Evolutionary conservation across 2,888 invertebrate species (phyloP).

Genomic region (Tipula lateralis): DNA sequence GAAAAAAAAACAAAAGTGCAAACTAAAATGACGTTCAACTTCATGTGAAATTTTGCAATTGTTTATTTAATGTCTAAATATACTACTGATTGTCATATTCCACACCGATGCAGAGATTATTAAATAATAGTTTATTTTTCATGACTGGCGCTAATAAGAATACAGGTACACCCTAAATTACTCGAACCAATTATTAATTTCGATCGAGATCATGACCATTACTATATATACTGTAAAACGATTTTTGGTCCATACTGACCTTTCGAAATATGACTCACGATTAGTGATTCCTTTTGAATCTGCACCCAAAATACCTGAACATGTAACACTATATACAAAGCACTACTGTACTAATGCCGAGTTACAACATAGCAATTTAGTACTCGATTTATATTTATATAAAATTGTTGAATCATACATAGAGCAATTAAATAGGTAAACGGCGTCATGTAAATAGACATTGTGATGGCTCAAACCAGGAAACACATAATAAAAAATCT

Average conservation of each 20-base stretch:
- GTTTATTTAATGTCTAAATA: conserved; percentile 3
- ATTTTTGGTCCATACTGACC: too few relatives aligned
- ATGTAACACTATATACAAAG: too few relatives aligned
- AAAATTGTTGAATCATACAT: neutral
- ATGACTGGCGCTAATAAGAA: neutral
- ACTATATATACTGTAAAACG: too few relatives aligned
- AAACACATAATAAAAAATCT: neutral
- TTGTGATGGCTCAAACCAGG: neutral
- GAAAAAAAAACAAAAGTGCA: neutral
- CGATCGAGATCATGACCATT: too few relatives aligned
- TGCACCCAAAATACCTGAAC: too few relatives aligned
- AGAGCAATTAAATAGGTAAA: neutral
- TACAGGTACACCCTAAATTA: neutral
- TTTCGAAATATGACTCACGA: too few relatives aligned
- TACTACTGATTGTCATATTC: neutral
- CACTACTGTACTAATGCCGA: too few relatives aligned
- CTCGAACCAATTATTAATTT: too few relatives aligned
- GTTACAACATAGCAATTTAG: neutral
- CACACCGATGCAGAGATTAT: neutral
- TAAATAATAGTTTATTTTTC: neutral
- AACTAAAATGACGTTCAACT: neutral
- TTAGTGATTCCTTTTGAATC: too few relatives aligned
- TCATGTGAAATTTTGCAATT: neutral
- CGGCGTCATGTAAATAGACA: neutral
- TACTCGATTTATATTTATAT: too few relatives aligned